Evolutionary conservation across 2,797 vertebrate species (phyloP).

Genomic region (Pipistrellus kuhlii): DNA sequence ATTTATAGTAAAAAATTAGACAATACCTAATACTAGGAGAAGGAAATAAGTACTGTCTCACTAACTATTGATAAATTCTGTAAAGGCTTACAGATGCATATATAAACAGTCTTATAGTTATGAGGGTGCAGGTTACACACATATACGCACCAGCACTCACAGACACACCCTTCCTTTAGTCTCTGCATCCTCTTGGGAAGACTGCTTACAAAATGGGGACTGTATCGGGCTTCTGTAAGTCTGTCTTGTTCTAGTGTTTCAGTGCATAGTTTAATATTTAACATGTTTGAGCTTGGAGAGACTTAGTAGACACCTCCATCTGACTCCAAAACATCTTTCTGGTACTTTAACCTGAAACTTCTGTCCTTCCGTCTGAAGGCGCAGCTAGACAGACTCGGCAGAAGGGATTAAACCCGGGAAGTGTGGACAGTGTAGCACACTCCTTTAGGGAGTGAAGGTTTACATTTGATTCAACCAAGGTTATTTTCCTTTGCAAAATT

Average conservation of each 20-base stretch:
- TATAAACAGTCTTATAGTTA: not conserved
- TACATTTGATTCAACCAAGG: not conserved
- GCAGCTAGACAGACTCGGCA: not conserved
- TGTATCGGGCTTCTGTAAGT: not conserved
- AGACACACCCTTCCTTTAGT: not conserved
- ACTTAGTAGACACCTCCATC: not conserved
- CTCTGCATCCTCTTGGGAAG: not conserved
- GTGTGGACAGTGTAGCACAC: not conserved
- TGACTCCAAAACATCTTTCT: not conserved
- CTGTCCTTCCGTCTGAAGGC: not conserved
- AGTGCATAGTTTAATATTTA: not conserved
- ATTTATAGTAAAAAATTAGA: not conserved
- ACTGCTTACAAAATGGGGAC: not conserved
- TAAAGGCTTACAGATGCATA: not conserved
- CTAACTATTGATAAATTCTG: not conserved
- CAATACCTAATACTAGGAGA: not conserved
- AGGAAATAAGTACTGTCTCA: not conserved
- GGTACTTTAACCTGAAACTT: not conserved
- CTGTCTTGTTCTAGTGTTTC: not conserved
- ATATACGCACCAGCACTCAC: too few species aligned
- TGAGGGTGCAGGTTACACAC: too few species aligned
- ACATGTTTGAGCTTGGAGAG: not conserved
- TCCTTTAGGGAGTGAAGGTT: not conserved
- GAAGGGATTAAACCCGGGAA: not conserved
- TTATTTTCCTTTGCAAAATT: slow-evolving; percentile 10